Evolutionary conservation across 2,797 vertebrate genomes (phyloP).

Genomic region (Fratercula arctica): DNA sequence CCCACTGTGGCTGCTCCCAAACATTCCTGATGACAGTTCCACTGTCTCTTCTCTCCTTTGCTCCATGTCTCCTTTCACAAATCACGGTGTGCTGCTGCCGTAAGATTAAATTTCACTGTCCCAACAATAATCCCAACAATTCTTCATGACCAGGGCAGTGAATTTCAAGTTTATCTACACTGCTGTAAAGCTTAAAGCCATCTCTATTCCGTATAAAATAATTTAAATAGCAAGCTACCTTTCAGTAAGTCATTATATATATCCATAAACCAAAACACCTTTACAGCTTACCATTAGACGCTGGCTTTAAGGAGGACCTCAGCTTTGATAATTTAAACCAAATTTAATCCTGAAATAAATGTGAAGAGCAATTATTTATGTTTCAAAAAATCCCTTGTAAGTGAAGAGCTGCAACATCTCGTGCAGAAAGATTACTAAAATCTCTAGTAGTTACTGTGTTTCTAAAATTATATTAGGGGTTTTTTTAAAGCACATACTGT

Average conservation of each 20-base stretch:
- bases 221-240: background rate
- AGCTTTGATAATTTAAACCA: background rate
- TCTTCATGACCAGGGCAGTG: background rate
- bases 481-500: background rate
- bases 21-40: background rate
- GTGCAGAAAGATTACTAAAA: background rate
- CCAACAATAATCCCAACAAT: background rate
- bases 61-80: background rate
- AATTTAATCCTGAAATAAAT: background rate
- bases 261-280: background rate
- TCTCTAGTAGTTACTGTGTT: background rate
- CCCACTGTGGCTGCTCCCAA: background rate
- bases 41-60: background rate
- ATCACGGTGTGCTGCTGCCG: background rate
- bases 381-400: background rate
- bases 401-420: background rate
- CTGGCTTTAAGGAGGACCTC: background rate
- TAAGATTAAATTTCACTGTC: background rate
- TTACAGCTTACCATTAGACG: background rate
- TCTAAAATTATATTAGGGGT: background rate
- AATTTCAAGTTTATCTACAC: background rate
- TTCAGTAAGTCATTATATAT: background rate
- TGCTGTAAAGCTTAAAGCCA: background rate
- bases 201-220: background rate
- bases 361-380: background rate